These are phyloP conservation scores for Smithornis capensis DNA, from an alignment of 2,113 vertebrate genomes.

Conservation along the genomic window DNA sequence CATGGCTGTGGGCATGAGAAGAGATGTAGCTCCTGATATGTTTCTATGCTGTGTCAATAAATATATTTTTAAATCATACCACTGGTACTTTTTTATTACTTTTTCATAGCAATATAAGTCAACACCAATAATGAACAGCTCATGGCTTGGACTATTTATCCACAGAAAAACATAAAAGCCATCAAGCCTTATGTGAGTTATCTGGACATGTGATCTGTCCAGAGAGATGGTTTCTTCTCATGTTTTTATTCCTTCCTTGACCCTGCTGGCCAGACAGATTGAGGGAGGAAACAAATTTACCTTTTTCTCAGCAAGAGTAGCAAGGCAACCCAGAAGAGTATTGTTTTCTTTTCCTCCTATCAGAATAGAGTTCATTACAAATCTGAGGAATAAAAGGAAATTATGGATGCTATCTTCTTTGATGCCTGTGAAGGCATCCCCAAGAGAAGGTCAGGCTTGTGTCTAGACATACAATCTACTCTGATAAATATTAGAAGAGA, in stretches of 20 bases:
- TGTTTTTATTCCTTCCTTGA: neutral
- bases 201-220: neutral
- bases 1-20: neutral
- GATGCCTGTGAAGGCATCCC: neutral
- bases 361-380: neutral
- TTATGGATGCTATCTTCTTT: neutral
- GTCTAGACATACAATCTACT: accelerated
- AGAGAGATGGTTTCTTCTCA: neutral
- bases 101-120: neutral
- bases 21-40: neutral
- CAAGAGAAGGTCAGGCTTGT: neutral
- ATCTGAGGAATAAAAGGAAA: neutral
- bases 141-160: neutral
- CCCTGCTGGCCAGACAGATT: neutral
- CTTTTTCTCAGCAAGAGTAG: neutral
- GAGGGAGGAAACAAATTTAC: neutral
- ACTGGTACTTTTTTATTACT: neutral
- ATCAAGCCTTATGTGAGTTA: neutral
- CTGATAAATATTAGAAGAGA: neutral
- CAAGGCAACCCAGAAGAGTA: neutral
- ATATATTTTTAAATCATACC: neutral
- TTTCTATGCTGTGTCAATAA: neutral
- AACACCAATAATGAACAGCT: neutral
- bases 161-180: neutral
- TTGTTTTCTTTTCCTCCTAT: neutral